Percentiles rank a stretch among this genome's conserved stretches.
These are phyloP conservation scores for Cartodere bifasciata DNA, from an alignment of 2,888 invertebrate genomes.

Conservation along the genomic window DNA sequence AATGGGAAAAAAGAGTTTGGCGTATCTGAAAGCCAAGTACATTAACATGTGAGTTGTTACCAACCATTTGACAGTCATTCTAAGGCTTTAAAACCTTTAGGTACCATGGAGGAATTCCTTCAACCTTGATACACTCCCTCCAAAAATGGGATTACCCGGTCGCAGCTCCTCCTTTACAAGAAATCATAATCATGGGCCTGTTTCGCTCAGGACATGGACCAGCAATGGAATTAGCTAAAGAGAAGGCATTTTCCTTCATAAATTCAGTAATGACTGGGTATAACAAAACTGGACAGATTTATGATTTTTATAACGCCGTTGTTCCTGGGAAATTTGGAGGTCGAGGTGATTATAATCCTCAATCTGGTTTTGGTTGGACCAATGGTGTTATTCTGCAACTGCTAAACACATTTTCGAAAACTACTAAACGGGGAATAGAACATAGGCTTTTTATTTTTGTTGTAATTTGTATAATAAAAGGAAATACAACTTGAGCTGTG, in stretches of 20 bases:
- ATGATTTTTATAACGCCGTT: slow-evolving; percentile 52
- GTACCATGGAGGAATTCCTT: slow-evolving; percentile 51
- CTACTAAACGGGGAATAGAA: too few relatives aligned
- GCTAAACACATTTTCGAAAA: too few relatives aligned
- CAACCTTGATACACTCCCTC: slow-evolving; percentile 49
- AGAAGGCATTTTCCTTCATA: slow-evolving; percentile 55
- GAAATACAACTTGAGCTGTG: too few relatives aligned
- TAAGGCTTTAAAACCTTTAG: neutral
- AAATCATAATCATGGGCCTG: slow-evolving; percentile 57
- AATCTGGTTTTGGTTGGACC: slow-evolving; percentile 15
- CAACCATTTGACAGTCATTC: slow-evolving; percentile 41
- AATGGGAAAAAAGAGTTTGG: slow-evolving; percentile 23
- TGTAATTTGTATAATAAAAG: too few relatives aligned
- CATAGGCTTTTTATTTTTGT: too few relatives aligned
- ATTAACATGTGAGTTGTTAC: slow-evolving; percentile 41
- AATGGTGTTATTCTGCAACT: slow-evolving; percentile 14
- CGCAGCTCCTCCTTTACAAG: slow-evolving; percentile 75
- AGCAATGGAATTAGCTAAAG: slow-evolving; percentile 45
- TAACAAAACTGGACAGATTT: slow-evolving; percentile 45
- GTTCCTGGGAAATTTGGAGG: slow-evolving; percentile 48
- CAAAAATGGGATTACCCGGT: slow-evolving; percentile 77
- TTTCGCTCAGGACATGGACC: slow-evolving; percentile 43
- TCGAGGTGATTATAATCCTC: slow-evolving; percentile 50
- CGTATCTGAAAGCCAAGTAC: slow-evolving; percentile 37
- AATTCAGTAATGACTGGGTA: slow-evolving; percentile 48